Evolutionary conservation across 2,113 vertebrate genomes (phyloP).

Genomic region (Chunga burmeisteri): DNA sequence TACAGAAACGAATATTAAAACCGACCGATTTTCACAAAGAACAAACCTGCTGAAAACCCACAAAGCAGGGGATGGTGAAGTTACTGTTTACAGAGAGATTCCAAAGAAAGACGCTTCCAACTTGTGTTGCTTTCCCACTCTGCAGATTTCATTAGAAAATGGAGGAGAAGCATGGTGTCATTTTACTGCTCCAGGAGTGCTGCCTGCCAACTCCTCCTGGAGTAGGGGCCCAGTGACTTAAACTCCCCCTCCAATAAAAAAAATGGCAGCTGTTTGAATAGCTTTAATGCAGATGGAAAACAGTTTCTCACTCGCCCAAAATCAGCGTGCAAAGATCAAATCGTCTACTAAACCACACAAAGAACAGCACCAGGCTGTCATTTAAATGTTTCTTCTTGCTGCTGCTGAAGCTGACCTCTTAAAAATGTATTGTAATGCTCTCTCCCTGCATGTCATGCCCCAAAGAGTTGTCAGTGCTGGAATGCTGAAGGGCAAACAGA

Average conservation of each 20-base stretch:
- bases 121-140: conserved; percentile 73
- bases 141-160: conserved; percentile 74
- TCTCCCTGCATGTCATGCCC: neutral
- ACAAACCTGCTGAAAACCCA: conserved; percentile 64
- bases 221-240: conserved; percentile 57
- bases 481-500: conserved; percentile 27
- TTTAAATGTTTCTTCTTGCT: neutral
- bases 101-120: conserved; percentile 67
- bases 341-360: neutral
- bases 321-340: neutral
- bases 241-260: conserved; percentile 44
- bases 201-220: conserved; percentile 68
- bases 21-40: conserved; percentile 13
- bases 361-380: neutral
- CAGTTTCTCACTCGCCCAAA: neutral
- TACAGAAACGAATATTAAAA: neutral
- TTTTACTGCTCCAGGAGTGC: conserved; percentile 70
- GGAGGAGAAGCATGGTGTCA: conserved; percentile 74
- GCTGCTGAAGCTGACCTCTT: neutral
- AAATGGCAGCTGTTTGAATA: conserved; percentile 46
- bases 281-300: conserved; percentile 48
- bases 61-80: conserved; percentile 18
- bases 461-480: conserved; percentile 9
- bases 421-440: neutral
- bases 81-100: conserved; percentile 49